Conservation (phyloP, 2,888 invertebrate species). For the Dicycla oo region DNA sequence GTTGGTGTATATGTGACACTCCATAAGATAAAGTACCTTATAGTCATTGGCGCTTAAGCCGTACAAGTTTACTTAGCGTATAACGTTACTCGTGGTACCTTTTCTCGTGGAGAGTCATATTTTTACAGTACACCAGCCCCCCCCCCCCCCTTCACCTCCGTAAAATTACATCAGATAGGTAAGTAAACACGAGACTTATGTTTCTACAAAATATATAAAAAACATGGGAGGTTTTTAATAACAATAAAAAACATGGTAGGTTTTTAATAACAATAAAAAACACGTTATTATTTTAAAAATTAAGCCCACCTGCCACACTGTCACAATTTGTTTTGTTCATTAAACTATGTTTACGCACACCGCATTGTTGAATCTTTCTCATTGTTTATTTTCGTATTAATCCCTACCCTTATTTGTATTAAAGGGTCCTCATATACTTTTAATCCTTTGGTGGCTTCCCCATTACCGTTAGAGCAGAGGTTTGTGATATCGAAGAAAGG, state of each 20-base stretch:
- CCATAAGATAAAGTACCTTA: no score
- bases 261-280: background rate
- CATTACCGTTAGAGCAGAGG: constrained; percentile 71
- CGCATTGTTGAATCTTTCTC: constrained; percentile 62
- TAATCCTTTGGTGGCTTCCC: constrained; percentile 71
- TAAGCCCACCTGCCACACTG: constrained; percentile 17
- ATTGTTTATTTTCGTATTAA: constrained; percentile 68
- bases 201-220: background rate
- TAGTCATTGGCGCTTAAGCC: no score
- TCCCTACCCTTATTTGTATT: constrained; percentile 65
- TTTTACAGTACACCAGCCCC: no score
- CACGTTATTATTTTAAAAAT: constrained; percentile 22
- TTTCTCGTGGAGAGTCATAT: no score
- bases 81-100: no score
- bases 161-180: no score
- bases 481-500: constrained; percentile 66
- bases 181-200: no score
- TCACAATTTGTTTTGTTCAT: constrained; percentile 51
- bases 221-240: background rate
- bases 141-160: no score
- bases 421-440: constrained; percentile 66
- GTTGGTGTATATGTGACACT: no score
- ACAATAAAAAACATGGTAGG: background rate
- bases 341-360: constrained; percentile 47
- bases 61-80: no score